phyloP scores from a whole-genome alignment of 2,113 vertebrate species.

The Proteles cristata region DNA sequence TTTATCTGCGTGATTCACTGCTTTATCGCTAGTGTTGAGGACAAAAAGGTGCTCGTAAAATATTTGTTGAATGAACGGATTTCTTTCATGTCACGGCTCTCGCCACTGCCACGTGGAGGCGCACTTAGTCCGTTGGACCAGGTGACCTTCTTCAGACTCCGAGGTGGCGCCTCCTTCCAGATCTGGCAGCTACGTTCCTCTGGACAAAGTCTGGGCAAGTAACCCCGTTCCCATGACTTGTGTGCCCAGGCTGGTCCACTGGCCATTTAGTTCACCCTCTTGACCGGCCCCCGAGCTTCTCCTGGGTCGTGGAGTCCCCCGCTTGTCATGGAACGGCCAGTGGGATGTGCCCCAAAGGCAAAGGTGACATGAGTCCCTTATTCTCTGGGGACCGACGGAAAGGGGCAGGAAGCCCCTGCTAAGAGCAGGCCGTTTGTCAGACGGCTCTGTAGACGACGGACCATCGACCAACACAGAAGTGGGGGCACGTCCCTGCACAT shows the following conservation, averaged over 20 bases:
- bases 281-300: not conserved
- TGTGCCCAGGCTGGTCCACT: no score
- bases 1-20: not conserved
- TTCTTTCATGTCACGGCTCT: not conserved
- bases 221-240: no score
- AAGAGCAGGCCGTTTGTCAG: not conserved
- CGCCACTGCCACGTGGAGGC: not conserved
- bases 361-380: not conserved
- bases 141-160: not conserved
- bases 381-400: not conserved
- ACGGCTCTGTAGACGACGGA: not conserved
- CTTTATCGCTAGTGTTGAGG: not conserved
- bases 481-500: rapidly evolving
- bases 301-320: not conserved
- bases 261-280: not conserved
- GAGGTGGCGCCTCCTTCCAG: not conserved
- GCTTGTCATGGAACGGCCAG: not conserved
- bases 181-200: not conserved
- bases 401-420: not conserved
- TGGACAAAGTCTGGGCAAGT: no score
- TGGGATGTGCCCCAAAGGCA: not conserved
- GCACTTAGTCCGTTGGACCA: not conserved
- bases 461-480: rapidly evolving
- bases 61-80: not conserved
- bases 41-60: not conserved